Conservation (phyloP, 2,888 invertebrate species). For the Ectropis crepuscularia region DNA sequence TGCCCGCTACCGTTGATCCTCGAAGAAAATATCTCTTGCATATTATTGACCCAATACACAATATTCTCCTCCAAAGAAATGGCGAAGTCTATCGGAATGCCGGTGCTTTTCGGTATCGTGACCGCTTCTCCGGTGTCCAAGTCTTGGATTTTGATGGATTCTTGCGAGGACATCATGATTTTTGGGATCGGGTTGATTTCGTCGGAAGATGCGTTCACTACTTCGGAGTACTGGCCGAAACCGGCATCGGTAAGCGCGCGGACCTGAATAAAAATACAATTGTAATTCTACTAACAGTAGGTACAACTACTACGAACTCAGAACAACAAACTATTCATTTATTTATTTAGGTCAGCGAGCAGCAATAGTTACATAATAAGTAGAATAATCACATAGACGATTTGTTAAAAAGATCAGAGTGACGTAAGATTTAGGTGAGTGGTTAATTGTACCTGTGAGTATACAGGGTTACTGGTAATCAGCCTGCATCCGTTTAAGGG, state of each 20-base stretch:
- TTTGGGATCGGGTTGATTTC: slow-evolving; percentile 91
- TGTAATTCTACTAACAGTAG: too few species aligned
- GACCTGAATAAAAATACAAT: slow-evolving; percentile 79
- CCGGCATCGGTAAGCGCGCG: slow-evolving; percentile 92
- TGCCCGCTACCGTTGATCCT: slow-evolving; percentile 82
- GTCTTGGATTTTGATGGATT: slow-evolving; percentile 90
- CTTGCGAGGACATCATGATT: slow-evolving; percentile 89
- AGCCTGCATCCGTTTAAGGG: too few species aligned
- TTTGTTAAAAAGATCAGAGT: too few species aligned
- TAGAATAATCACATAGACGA: too few species aligned
- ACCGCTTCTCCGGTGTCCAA: slow-evolving; percentile 88
- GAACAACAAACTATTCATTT: too few species aligned
- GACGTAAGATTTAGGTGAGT: too few species aligned
- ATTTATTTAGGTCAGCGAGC: too few species aligned
- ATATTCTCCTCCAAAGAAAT: slow-evolving; percentile 89
- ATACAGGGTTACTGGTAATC: too few species aligned
- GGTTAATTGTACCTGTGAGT: too few species aligned
- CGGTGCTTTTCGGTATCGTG: slow-evolving; percentile 86
- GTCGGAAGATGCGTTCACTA: slow-evolving; percentile 86
- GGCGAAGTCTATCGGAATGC: slow-evolving; percentile 88
- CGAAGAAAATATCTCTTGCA: slow-evolving; percentile 88
- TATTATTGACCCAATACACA: slow-evolving; percentile 93
- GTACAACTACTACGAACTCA: neutral
- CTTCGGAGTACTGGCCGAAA: slow-evolving; percentile 88
- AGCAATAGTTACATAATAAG: too few species aligned